Base-by-base conservation (phyloP, 2,113 vertebrate species). In the Eira barbara region DNA sequence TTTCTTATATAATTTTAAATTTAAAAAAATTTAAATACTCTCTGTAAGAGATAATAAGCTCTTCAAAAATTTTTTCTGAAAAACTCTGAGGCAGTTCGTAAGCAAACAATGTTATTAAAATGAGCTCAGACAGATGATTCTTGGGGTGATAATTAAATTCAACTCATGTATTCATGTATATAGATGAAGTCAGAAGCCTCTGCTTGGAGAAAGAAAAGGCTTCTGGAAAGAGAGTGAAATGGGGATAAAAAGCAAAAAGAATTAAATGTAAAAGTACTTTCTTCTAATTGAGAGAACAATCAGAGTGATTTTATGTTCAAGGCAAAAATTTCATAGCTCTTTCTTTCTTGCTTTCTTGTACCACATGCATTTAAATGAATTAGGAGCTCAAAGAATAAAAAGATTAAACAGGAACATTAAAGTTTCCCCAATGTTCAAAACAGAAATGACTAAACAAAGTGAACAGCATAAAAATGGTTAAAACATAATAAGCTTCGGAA, bases 101-200 rank as follows among this genome's bases (percentile, higher is more conserved):
- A 95, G 89, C 65, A 96, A 96, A 96, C 39, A 93, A 78, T 94
- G 96, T 97, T 96, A 97, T 92, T 95, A 97, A 97, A 97, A 86
- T 96, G 78, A 96, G 79, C 80, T 93, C 92, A 90, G 79, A 95
- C 9, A 84, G 84, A 97, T 96, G 96, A 95, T 95, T 92, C 65
- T 82, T 73, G n/a, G 73, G 45, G 83, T 94, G 95, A 95, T 96
- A 98, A 97, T 97, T 97, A 97, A 97, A 98, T 97, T 97, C 97
- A 96, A 96, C 52, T 96, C 65, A 96, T 93, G n/a, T 83, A 94
- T 92, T 96, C 73, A 94, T 95, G 74, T 88, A 90, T 94, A 88
- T 45, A 96, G 86, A 97, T 94, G 92, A 96, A 94, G 80, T 89
- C 92, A 95, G 36, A 97, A 91, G 27, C 39, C 96, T 97, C 67